A percentile compares a stretch with the other conserved stretches of the same genome.
phyloP scores from a whole-genome alignment of 1,140 invertebrate genomes.

The Hypothenemus hampei region DNA sequence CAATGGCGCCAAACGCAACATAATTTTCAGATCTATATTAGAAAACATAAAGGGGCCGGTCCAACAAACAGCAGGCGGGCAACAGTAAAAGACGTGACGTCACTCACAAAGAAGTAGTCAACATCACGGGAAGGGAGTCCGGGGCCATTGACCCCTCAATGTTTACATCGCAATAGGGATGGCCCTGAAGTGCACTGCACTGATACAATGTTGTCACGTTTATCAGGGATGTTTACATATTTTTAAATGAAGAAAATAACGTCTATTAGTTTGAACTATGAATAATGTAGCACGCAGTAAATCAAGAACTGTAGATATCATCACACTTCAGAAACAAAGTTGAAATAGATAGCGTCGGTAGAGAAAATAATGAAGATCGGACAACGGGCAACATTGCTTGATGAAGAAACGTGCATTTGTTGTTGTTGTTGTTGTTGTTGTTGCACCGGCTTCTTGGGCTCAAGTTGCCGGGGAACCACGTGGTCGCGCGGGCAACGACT shows the following conservation, averaged over 20 bases:
- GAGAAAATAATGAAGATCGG: not conserved
- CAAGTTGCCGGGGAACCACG: constrained; percentile 9
- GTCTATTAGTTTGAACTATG: not conserved
- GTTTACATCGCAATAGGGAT: constrained; percentile 41
- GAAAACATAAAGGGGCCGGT: not conserved
- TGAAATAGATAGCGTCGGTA: not conserved
- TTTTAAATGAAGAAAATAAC: not conserved
- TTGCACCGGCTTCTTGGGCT: constrained; percentile 12
- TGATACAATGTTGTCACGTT: constrained; percentile 7
- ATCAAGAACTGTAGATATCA: not conserved
- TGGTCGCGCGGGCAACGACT: constrained; percentile 15
- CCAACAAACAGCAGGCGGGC: not conserved
- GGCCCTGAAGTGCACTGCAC: constrained; percentile 20
- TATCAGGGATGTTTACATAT: no score
- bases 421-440: constrained; percentile 12
- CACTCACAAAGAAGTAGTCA: constrained; percentile 29
- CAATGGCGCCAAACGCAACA: no score
- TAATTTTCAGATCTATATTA: no score
- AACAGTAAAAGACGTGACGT: constrained; percentile 30
- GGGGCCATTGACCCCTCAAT: constrained; percentile 38
- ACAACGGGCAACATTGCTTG: constrained; percentile 3
- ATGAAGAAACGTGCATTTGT: constrained; percentile 11
- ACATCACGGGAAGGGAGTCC: constrained; percentile 9
- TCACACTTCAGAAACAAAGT: not conserved
- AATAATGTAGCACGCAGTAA: not conserved